Percentiles rank a stretch among this genome's conserved stretches.
Conservation (phyloP, 1,140 invertebrate genomes). For the Latrodectus geometricus region DNA sequence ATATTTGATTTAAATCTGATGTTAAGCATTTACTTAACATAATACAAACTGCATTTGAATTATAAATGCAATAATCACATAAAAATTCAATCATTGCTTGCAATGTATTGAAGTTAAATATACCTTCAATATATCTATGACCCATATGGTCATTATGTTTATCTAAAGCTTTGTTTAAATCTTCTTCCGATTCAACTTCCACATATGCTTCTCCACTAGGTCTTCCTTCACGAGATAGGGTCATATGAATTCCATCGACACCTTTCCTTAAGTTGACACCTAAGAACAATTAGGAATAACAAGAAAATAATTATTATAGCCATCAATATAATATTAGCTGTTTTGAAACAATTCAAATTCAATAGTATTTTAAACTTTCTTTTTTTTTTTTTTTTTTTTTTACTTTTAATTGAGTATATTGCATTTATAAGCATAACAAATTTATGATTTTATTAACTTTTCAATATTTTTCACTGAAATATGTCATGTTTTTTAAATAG, state of each 20-base stretch:
- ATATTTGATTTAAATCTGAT: neutral
- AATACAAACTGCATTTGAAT: neutral
- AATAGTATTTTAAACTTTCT: no score
- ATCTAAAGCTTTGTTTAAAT: conserved; percentile 83
- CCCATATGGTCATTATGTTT: conserved; percentile 92
- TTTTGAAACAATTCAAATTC: no score
- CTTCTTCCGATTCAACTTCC: conserved; percentile 81
- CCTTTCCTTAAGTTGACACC: conserved; percentile 77
- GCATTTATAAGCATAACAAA: no score
- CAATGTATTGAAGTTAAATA: neutral
- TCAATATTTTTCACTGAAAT: no score
- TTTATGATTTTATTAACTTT: no score
- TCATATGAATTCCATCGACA: conserved; percentile 85
- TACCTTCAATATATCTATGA: conserved; percentile 92
- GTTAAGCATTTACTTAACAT: neutral
- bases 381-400: no score
- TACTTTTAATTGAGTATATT: no score
- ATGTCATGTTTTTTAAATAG: no score
- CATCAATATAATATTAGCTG: neutral
- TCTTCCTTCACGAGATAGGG: conserved; percentile 86
- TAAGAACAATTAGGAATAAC: conserved; percentile 29
- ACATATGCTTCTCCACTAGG: conserved; percentile 95
- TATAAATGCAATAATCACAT: neutral
- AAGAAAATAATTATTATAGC: neutral
- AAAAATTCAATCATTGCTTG: neutral